Conservation (phyloP, 1,140 invertebrate genomes). For the Cyphomyrmex costatus region DNA sequence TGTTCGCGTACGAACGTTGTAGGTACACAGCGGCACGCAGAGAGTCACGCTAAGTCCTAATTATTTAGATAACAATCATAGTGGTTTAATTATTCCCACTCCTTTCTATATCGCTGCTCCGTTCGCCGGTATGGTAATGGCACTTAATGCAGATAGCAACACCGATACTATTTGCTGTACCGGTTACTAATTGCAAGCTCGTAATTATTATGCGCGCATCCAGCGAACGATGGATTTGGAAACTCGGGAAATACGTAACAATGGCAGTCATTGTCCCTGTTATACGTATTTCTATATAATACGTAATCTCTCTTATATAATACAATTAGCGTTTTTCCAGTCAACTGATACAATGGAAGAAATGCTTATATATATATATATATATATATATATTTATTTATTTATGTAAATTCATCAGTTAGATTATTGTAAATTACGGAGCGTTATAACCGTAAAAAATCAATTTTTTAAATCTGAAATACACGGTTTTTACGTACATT, state of each 20-base stretch:
- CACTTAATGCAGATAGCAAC: constrained; percentile 59
- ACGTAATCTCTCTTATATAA: background rate
- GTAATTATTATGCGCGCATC: constrained; percentile 46
- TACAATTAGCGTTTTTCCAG: background rate
- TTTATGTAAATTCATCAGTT: constrained; percentile 39
- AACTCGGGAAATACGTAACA: constrained; percentile 46
- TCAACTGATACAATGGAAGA: background rate
- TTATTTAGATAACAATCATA: constrained; percentile 77
- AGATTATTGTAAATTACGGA: background rate
- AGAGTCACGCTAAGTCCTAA: constrained; percentile 79
- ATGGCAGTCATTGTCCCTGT: background rate
- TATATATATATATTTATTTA: no score
- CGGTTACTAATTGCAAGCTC: constrained; percentile 67
- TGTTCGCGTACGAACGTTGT: constrained; percentile 63
- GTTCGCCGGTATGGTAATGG: constrained; percentile 73
- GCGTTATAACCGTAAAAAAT: background rate
- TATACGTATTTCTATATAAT: background rate
- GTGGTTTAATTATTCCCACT: constrained; percentile 74
- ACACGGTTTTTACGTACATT: background rate
- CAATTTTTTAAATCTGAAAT: background rate
- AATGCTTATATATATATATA: no score
- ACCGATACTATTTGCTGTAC: constrained; percentile 67
- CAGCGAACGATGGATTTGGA: constrained; percentile 42
- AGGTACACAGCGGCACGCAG: constrained; percentile 69
- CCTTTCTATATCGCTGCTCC: constrained; percentile 64